Base-by-base conservation (phyloP, 2,113 vertebrate genomes). In the Labeo rohita region DNA sequence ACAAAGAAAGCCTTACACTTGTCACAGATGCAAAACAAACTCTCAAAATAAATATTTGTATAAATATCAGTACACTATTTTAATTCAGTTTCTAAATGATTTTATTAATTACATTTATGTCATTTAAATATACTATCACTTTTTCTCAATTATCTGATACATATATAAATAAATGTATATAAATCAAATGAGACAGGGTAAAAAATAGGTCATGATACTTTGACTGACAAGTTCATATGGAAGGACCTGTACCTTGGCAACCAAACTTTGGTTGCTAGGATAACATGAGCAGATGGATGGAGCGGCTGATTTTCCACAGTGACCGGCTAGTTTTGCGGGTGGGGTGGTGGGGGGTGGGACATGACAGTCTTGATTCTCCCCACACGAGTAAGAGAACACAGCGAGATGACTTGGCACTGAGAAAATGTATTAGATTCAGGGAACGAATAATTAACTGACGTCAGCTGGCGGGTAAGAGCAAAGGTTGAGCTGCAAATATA, bases 201-300 rank as follows among this genome's bases (percentile, higher is more conserved):
- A 66, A 61, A 84, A 89, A 54, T 84, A 89, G 86, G 89, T 78
- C 45, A 16, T 83, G 84, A 73, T 47, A 86, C 8, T 84, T 89
- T 97, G 96, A 97, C 75, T 95, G 96, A 96, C 92, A 95, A 92
- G 95, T 97, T 97, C 95, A 95, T 94, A 93, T 96, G 95, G 94
- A 94, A 93, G 81, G 83, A 94, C 91, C 92, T 94, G 94, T 84
- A 84, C 91, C 86, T 88, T 95, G 93, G 95, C 94, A 96, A 97
- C 94, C 90, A 73, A 89, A 95, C 93, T 95, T 91, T 91, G 92
- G 95, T 97, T 96, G 96, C 95, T 96, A 92, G 91, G 94, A 96
- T 95, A 97, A 97, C 96, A 98, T 15, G 18, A 90, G 94, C 96
- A 95, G 93, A 96, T 95, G 95, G 91, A 96, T 91, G 90, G 90